Conservation (phyloP, 2,113 vertebrate genomes). For the Pipa parva region DNA sequence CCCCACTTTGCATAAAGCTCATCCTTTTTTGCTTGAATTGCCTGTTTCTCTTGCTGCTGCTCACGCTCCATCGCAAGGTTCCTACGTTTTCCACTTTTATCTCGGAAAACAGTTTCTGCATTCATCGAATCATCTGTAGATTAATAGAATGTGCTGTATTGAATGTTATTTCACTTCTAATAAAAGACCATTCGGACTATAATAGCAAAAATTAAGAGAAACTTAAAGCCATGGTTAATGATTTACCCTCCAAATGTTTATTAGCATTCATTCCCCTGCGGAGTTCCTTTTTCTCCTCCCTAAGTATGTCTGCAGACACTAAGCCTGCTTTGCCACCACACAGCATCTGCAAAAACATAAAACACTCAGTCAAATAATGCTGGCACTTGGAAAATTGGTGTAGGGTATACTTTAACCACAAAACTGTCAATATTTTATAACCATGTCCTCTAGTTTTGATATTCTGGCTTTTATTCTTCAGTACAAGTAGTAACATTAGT, state of each 20-base stretch:
- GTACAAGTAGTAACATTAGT: too few relatives aligned
- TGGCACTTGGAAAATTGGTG: too few relatives aligned
- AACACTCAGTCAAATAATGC: too few relatives aligned
- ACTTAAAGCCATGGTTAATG: neutral
- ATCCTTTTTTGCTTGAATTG: constrained; percentile 70
- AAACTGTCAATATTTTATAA: too few relatives aligned
- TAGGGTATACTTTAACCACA: too few relatives aligned
- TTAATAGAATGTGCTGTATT: neutral
- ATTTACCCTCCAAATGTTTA: constrained; percentile 75
- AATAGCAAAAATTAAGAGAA: neutral
- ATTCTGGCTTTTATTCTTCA: too few relatives aligned
- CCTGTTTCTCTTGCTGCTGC: constrained; percentile 72
- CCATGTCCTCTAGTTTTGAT: too few relatives aligned
- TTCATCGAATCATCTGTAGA: constrained; percentile 73
- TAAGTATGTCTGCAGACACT: constrained; percentile 72
- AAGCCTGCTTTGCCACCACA: constrained; percentile 78
- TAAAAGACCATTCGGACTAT: neutral
- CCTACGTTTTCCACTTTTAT: constrained; percentile 81
- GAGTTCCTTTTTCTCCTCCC: constrained; percentile 78
- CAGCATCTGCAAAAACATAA: constrained; percentile 63
- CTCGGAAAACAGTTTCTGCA: constrained; percentile 80
- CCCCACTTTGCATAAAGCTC: constrained; percentile 91
- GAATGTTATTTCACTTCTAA: neutral
- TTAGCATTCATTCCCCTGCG: constrained; percentile 63
- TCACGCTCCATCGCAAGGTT: constrained; percentile 77